Evolutionary conservation across 2,113 vertebrate species (phyloP).

Genomic region (Nesogale talazaci): DNA sequence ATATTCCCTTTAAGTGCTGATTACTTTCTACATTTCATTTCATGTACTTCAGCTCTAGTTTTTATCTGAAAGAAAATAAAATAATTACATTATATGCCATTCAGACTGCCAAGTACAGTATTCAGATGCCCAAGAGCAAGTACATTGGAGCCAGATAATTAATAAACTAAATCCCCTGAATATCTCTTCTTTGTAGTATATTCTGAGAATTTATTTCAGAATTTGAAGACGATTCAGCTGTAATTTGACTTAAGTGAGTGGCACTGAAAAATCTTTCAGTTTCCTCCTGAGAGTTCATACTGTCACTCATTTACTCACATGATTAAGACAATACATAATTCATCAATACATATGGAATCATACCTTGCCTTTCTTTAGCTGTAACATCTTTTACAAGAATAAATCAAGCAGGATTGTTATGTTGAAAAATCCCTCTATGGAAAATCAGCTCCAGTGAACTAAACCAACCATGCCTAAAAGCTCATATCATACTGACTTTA

Average conservation of each 20-base stretch:
- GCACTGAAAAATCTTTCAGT: conserved; percentile 9
- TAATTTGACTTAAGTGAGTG: conserved; percentile 43
- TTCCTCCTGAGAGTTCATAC: conserved; percentile 3
- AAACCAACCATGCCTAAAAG: not conserved
- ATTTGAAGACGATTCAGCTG: conserved; percentile 39
- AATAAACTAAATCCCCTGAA: conserved; percentile 60
- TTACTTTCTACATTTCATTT: no score
- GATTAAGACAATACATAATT: not conserved
- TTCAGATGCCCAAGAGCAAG: not conserved
- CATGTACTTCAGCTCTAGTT: no score
- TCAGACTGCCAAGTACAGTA: not conserved
- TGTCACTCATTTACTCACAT: not conserved
- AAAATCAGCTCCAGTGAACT: not conserved
- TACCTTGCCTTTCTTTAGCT: not conserved
- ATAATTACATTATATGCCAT: not conserved
- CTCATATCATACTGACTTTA: not conserved
- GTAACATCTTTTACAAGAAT: not conserved
- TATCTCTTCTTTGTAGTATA: not conserved
- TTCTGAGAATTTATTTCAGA: conserved; percentile 4
- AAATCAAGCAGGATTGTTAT: not conserved
- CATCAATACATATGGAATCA: not conserved
- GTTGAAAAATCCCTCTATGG: not conserved
- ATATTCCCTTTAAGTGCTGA: no score
- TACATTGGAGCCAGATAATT: conserved; percentile 56
- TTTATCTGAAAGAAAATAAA: not conserved